Conservation (phyloP, 2,888 invertebrate species). For the Ephialtes manifestator region DNA sequence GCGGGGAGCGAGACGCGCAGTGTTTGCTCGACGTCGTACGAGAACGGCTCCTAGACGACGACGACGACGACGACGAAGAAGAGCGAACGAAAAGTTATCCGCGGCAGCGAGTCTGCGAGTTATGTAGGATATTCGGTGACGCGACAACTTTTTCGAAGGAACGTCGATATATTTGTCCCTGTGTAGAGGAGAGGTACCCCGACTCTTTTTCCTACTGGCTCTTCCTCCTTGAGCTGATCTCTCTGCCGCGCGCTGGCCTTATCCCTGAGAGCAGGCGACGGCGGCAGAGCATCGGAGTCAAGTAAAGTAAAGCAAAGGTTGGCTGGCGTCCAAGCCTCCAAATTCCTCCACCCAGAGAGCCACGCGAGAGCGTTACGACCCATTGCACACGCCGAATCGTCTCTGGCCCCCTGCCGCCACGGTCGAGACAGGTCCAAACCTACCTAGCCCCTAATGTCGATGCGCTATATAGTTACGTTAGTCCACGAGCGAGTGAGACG, state of each 20-base stretch:
- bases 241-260: slow-evolving; percentile 56
- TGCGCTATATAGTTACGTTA: slow-evolving; percentile 66
- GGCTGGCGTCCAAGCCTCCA: slow-evolving; percentile 81
- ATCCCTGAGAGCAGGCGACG: slow-evolving; percentile 57
- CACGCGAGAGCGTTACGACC: slow-evolving; percentile 79
- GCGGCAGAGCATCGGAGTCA: slow-evolving; percentile 75
- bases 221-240: slow-evolving; percentile 62
- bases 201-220: slow-evolving; percentile 70
- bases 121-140: slow-evolving; percentile 81
- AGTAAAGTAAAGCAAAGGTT: slow-evolving; percentile 82
- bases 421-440: slow-evolving; percentile 77
- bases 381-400: slow-evolving; percentile 83
- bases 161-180: slow-evolving; percentile 81
- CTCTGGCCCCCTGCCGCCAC: slow-evolving; percentile 76
- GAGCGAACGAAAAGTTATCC: slow-evolving; percentile 74
- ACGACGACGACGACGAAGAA: slow-evolving; percentile 63
- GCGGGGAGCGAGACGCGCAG: slow-evolving; percentile 38
- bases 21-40: slow-evolving; percentile 65
- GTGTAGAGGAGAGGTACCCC: slow-evolving; percentile 71
- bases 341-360: slow-evolving; percentile 77
- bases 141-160: slow-evolving; percentile 82
- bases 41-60: slow-evolving; percentile 62
- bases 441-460: slow-evolving; percentile 77
- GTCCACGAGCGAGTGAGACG: slow-evolving; percentile 20
- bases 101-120: slow-evolving; percentile 75